These are phyloP conservation scores for Steromphala cineraria DNA, from an alignment of 2,888 invertebrate species.

Conservation along the genomic window DNA sequence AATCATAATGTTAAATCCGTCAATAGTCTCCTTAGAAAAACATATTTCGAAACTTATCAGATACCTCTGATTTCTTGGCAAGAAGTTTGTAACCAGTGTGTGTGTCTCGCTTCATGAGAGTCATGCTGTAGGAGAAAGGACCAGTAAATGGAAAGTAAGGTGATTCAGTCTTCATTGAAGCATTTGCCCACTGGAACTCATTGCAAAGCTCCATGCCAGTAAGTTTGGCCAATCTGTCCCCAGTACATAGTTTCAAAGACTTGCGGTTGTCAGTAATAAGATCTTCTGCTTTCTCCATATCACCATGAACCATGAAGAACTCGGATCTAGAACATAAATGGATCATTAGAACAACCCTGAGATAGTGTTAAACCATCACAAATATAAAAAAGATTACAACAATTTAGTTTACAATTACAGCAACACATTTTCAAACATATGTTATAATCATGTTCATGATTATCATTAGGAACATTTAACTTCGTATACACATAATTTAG, in stretches of 20 bases:
- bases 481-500: too few species aligned
- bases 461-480: background rate
- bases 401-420: too few species aligned
- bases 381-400: too few species aligned
- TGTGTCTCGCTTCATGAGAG: slow-evolving; percentile 65
- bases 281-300: slow-evolving; percentile 81
- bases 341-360: too few species aligned
- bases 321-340: slow-evolving; percentile 53
- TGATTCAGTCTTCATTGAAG: slow-evolving; percentile 79
- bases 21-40: too few species aligned
- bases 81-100: slow-evolving; percentile 67
- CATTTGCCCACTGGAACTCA: slow-evolving; percentile 81
- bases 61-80: slow-evolving; percentile 58
- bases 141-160: slow-evolving; percentile 69
- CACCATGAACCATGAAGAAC: slow-evolving; percentile 66
- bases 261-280: slow-evolving; percentile 82
- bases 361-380: too few species aligned
- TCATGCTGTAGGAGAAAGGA: slow-evolving; percentile 54
- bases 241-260: slow-evolving; percentile 75
- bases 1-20: too few species aligned
- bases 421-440: too few species aligned
- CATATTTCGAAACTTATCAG: background rate
- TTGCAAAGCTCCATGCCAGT: slow-evolving; percentile 90
- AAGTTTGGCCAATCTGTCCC: slow-evolving; percentile 80
- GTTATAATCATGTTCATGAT: background rate